phyloP scores from a whole-genome alignment of 2,888 invertebrate genomes.

The Ernsta delagoae region DNA sequence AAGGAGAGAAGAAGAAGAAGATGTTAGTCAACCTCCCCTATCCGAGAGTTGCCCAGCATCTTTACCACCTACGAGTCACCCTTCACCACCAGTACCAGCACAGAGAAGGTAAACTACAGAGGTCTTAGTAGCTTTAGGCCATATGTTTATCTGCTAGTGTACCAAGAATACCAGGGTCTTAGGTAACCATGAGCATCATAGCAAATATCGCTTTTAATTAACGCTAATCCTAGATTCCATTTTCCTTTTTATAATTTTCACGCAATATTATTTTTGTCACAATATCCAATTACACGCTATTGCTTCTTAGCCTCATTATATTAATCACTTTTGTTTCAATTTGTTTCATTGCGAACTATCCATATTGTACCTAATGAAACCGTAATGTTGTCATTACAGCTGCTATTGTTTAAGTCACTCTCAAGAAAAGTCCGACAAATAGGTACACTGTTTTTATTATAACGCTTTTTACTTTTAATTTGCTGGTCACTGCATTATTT shows the following conservation, averaged over 20 bases:
- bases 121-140: not conserved
- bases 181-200: not conserved
- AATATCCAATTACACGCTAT: not conserved
- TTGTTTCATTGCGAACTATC: constrained; percentile 16
- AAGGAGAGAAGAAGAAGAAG: too few species aligned
- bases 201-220: not conserved
- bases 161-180: not conserved
- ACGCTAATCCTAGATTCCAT: not conserved
- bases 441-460: constrained; percentile 77
- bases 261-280: constrained; percentile 22
- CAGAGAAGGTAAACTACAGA: constrained; percentile 71
- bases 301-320: constrained; percentile 37
- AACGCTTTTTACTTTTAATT: constrained; percentile 67
- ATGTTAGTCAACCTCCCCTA: too few species aligned
- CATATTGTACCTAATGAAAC: constrained; percentile 63
- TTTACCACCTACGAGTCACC: constrained; percentile 66
- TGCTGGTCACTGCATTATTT: constrained; percentile 49
- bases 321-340: constrained; percentile 35
- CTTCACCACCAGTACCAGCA: constrained; percentile 77
- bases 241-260: constrained; percentile 5
- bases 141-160: not conserved
- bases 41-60: constrained; percentile 52
- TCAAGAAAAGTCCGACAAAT: constrained; percentile 78
- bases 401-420: constrained; percentile 85
- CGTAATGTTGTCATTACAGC: constrained; percentile 74